Conservation (phyloP, 2,888 invertebrate genomes). For the Troglohyphantes excavatus region DNA sequence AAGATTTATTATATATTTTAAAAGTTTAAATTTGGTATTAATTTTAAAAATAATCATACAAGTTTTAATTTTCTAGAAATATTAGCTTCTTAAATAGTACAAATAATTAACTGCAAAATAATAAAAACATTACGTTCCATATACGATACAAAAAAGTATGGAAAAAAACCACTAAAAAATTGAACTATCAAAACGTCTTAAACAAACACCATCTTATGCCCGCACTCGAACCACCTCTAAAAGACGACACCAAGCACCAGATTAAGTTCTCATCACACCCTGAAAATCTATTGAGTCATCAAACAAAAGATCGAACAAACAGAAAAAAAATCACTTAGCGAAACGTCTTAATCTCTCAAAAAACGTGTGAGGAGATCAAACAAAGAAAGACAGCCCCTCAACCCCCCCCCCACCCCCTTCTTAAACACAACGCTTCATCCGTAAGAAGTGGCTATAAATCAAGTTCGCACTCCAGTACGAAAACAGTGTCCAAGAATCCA, state of each 20-base stretch:
- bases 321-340: background rate
- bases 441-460: slow-evolving; percentile 38
- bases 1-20: too few relatives aligned
- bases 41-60: too few relatives aligned
- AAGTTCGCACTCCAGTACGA: slow-evolving; percentile 5
- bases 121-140: background rate
- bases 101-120: background rate
- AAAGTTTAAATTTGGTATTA: too few relatives aligned
- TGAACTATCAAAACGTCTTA: background rate
- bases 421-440: background rate
- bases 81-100: too few relatives aligned
- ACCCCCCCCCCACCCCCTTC: slow-evolving; percentile 8
- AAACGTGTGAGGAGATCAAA: background rate
- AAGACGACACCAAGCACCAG: background rate
- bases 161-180: background rate
- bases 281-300: background rate
- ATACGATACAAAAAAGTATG: background rate
- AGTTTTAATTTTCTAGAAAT: too few relatives aligned
- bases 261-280: background rate
- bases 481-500: background rate
- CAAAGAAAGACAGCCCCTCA: slow-evolving; percentile 4
- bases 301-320: background rate
- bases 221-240: background rate
- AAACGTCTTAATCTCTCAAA: background rate
- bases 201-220: background rate